A percentile compares a stretch with the other conserved stretches of the same genome.
phyloP scores from a whole-genome alignment of 2,888 invertebrate genomes.

The Tortricodes alternella region DNA sequence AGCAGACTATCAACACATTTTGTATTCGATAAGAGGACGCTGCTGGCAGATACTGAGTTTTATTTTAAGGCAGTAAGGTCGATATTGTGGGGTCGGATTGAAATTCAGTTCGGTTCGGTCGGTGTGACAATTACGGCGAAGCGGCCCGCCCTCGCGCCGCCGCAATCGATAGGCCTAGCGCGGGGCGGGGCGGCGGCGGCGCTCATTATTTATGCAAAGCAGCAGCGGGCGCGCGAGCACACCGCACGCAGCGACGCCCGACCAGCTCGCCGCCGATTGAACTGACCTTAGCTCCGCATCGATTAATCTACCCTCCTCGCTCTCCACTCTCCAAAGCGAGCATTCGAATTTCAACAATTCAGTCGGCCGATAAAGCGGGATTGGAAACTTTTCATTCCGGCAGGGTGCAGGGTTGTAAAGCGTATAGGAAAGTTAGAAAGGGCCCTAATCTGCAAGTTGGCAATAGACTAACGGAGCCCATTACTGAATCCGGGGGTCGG shows the following conservation, averaged over 20 bases:
- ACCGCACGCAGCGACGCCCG: slow-evolving; percentile 40
- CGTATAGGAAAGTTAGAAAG: slow-evolving; percentile 46
- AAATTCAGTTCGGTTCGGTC: slow-evolving; percentile 65
- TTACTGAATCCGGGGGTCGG: slow-evolving; percentile 60
- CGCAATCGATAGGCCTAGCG: slow-evolving; percentile 88
- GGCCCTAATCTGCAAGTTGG: slow-evolving; percentile 64
- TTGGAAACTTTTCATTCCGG: slow-evolving; percentile 48
- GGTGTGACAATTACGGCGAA: slow-evolving; percentile 82
- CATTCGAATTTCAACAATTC: slow-evolving; percentile 38
- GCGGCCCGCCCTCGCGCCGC: slow-evolving; percentile 83
- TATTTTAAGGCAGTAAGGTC: slow-evolving; percentile 70
- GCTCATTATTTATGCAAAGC: slow-evolving; percentile 80
- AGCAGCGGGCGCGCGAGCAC: slow-evolving; percentile 57
- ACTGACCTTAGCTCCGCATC: slow-evolving; percentile 47
- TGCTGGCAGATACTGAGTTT: slow-evolving; percentile 55
- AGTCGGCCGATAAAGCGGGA: slow-evolving; percentile 26
- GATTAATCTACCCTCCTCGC: slow-evolving; percentile 45
- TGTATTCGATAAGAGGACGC: slow-evolving; percentile 68
- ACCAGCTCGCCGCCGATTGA: slow-evolving; percentile 33
- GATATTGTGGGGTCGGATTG: slow-evolving; percentile 65
- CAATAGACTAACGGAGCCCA: slow-evolving; percentile 60
- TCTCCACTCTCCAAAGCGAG: slow-evolving; percentile 20
- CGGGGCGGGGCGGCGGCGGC: slow-evolving; percentile 61
- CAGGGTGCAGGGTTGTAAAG: slow-evolving; percentile 36
- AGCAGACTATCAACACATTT: slow-evolving; percentile 76